phyloP scores from a whole-genome alignment of 2,888 invertebrate genomes.

The Cryptophagus acutangulus region DNA sequence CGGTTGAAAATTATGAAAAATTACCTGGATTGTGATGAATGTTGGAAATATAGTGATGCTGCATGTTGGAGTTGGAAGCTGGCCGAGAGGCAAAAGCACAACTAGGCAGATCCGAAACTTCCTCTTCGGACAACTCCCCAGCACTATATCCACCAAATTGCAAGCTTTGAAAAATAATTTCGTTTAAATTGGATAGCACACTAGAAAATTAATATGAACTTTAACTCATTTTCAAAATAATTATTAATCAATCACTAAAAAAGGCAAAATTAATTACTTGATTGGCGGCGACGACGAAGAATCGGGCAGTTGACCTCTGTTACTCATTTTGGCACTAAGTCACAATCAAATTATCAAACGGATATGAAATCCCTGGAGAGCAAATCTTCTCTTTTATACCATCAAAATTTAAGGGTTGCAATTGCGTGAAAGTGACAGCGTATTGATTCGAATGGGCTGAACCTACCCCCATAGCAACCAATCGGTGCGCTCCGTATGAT shows the following conservation, averaged over 20 bases:
- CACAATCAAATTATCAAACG: too few relatives aligned
- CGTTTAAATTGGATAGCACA: slow-evolving; percentile 5
- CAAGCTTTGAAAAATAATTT: slow-evolving; percentile 30
- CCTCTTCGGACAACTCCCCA: slow-evolving; percentile 56
- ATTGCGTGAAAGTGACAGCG: too few relatives aligned
- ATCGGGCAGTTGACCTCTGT: slow-evolving; percentile 61
- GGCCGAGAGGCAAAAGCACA: slow-evolving; percentile 70
- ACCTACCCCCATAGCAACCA: slow-evolving; percentile 18
- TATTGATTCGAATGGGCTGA: slow-evolving; percentile 26
- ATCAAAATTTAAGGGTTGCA: too few relatives aligned
- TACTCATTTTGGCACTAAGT: slow-evolving; percentile 19
- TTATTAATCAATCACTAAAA: neutral
- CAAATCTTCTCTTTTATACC: too few relatives aligned
- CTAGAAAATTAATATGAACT: too few relatives aligned
- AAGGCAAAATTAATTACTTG: slow-evolving; percentile 48
- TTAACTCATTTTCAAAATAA: too few relatives aligned
- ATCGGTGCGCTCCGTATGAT: slow-evolving; percentile 19
- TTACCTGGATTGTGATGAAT: slow-evolving; percentile 44
- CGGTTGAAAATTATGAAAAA: slow-evolving; percentile 3
- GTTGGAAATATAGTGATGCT: slow-evolving; percentile 43
- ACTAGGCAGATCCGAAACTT: slow-evolving; percentile 70
- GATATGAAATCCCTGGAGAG: too few relatives aligned
- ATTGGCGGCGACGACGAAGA: slow-evolving; percentile 66
- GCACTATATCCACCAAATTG: slow-evolving; percentile 45
- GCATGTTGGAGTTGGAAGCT: slow-evolving; percentile 34